Evolutionary conservation across 1,140 invertebrate species (phyloP), one percentile per base, ranked within the genome.

Genomic region (Akabosia matsudoensis): DNA sequence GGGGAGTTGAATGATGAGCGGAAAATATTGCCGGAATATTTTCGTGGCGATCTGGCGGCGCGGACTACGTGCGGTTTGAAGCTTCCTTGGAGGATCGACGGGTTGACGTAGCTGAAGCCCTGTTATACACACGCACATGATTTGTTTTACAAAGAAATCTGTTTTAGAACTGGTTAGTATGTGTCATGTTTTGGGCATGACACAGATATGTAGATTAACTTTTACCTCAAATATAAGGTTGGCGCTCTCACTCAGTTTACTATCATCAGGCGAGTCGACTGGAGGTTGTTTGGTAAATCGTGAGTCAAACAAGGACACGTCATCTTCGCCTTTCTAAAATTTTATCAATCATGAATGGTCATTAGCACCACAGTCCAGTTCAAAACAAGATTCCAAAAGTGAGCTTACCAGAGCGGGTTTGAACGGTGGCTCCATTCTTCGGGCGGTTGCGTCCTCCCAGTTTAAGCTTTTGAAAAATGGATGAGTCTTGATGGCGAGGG

Each of bases 221-320:
- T 84, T 84, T 88, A 97, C 95, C 88, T 96, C 89, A 87, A 98
- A 98, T 85, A 97, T 92, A 87, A 95, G 88, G 88, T 98, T 97
- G 81, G 92, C 94, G 88, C 95, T 97, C 88, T 97, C 95, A 86
- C 96, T 98, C 56, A 99, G 88, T 74, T 91, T 93, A 73, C 93
- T 93, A 84, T 99, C 97, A 85, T 97, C 97, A 18, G 98, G 98
- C 33, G 96, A 98, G 87, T 99, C 97, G 34, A 99, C 93, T 14
- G 97, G 96, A 51, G 96, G 95, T 86, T 98, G 95, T 84, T 91
- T 91, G 16, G 98, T 99, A 85, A 99, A 99, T 86, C 97, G 95
- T 74, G 94, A 95, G 85, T 99, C 98, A 86, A 99, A 99, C 83
- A 98, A 95, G 70, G 96, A 98, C 0, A 96, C 95, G 87, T 99